Base-by-base conservation (phyloP, 2,888 invertebrate species). In the Malthinus seriepunctatus region DNA sequence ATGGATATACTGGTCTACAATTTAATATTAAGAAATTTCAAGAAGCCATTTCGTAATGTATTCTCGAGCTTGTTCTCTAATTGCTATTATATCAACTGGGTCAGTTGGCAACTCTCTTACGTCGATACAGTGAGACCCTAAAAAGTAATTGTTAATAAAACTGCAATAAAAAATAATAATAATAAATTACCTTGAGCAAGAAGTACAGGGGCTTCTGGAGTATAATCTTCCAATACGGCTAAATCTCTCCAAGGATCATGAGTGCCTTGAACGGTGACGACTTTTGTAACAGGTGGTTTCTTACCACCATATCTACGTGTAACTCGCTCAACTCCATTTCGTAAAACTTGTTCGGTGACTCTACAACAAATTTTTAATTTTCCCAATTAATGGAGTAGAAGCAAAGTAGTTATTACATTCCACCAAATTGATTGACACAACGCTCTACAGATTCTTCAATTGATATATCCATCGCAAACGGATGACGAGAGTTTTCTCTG, bases 381-480 rank as follows among this genome's bases (percentile, higher is more conserved):
- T 23, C 3, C 5, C 5, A 23, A 5, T 23, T 23, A 5, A 2
- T 23, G n/a, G n/a, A n/a, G n/a, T 23, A 23, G 23, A 5, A 23
- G 5, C 23, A 23, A 23, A 23, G 5, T 5, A 23, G n/a, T n/a
- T n/a, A 23, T 31, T 52, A 57, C 57, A 52, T 12, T 14, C 34
- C 47, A 8, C 47, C 47, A 34, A 57, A 57, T 1, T 42, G 5
- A 7, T 42, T 33, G 1, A 34, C 49, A 9, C 57, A 57, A 32
- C 47, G 32, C 7, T 56, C 56, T 7, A 56, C 51, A 7, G 56
- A 56, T 34, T 56, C 57, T 9, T 52, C 39, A 12, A 57, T 23
- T 2, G 14, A 42, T 7, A 39, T 8, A n/a, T 57, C 57, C 34
- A 57, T 44, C n/a, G 14, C 42, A 52, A 57, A 51, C 1, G 51